A percentile compares a stretch with the other conserved stretches of the same genome.
Conservation (phyloP, 2,888 invertebrate species). For the Drepana falcataria region DNA sequence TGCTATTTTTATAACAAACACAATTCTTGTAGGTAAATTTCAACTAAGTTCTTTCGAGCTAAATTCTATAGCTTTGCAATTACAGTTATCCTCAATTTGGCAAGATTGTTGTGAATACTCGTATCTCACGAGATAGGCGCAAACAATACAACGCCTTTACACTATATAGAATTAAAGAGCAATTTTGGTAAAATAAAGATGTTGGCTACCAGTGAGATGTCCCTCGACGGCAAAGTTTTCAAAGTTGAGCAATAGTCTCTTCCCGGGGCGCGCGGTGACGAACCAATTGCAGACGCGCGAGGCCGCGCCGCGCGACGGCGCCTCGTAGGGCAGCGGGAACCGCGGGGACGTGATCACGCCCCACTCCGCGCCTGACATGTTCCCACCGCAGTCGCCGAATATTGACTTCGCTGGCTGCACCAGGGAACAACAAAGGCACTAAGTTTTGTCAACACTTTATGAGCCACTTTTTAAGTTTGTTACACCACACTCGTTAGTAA, state of each 20-base stretch:
- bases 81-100: too few relatives aligned
- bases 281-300: conserved; percentile 98
- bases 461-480: too few relatives aligned
- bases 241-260: conserved; percentile 94
- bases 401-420: conserved; percentile 86
- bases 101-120: too few relatives aligned
- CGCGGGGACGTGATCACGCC: conserved; percentile 93
- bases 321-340: conserved; percentile 93
- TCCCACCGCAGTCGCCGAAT: conserved; percentile 95
- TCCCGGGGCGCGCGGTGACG: conserved; percentile 90
- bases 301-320: conserved; percentile 86
- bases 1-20: too few relatives aligned
- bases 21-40: too few relatives aligned
- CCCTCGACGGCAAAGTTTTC: conserved; percentile 96
- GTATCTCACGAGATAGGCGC: too few relatives aligned
- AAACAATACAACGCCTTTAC: too few relatives aligned
- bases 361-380: conserved; percentile 90
- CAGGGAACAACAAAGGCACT: neutral
- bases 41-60: too few relatives aligned
- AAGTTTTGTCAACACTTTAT: too few relatives aligned
- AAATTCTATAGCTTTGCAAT: too few relatives aligned
- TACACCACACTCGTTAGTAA: too few relatives aligned
- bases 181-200: neutral
- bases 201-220: conserved; percentile 85
- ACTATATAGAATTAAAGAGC: too few relatives aligned